Conservation (phyloP, 92 coral and sea anemone genomes). For the Heteractis magnifica region DNA sequence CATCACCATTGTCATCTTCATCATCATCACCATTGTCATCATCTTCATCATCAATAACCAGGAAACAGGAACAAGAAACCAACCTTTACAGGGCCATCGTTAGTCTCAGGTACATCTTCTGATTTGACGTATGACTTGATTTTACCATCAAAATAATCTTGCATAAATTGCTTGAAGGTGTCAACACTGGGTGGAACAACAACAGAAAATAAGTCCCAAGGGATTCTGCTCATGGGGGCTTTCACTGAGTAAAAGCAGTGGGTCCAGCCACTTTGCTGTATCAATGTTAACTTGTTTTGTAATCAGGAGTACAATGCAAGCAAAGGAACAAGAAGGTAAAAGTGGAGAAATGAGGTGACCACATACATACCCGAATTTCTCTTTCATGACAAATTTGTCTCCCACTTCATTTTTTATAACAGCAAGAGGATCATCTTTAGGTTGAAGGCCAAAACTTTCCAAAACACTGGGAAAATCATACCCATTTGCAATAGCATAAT, state of each 20-base stretch:
- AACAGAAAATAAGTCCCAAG: neutral
- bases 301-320: no score
- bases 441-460: conserved; percentile 37
- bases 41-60: no score
- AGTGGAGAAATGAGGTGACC: neutral
- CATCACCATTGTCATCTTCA: no score
- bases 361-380: conserved; percentile 65
- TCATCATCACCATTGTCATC: no score
- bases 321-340: no score
- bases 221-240: neutral
- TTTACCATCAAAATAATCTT: conserved; percentile 77
- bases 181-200: conserved; percentile 59
- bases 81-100: conserved; percentile 97
- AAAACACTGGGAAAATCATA: conserved; percentile 28
- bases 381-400: conserved; percentile 79
- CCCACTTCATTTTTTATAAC: conserved; percentile 79
- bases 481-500: conserved; percentile 75
- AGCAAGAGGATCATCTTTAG: conserved; percentile 49
- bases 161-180: conserved; percentile 66
- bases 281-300: no score
- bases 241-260: no score
- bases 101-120: conserved; percentile 69
- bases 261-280: no score
- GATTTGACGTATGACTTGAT: conserved; percentile 78
- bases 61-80: neutral